Base-by-base conservation (phyloP, 2,113 vertebrate genomes). In the Ciconia stormi region DNA sequence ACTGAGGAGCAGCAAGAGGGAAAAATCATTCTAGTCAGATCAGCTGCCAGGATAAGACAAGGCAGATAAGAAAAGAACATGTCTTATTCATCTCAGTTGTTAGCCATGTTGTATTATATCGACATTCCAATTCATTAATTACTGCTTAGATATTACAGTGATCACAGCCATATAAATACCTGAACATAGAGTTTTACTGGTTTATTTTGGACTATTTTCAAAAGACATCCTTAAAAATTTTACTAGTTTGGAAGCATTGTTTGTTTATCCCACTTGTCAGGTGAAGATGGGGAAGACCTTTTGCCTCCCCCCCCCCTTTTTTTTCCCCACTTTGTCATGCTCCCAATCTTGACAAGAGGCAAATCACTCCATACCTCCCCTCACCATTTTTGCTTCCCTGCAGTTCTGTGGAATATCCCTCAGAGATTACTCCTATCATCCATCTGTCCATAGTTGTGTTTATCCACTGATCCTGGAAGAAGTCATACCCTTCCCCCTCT, bases 371-470 rank as follows among this genome's bases (percentile, higher is more conserved):
- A 13, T 79, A 38, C 16, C 58, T 65, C 25, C 36, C 67, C 23
- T 17, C 7, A 38, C 6, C 27, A 44, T 56, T 66, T 62, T 44
- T 82, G 67, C 32, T 76, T 89, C 30, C 67, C 79, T 80, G 81
- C 63, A 70, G 44, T 82, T 87, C 61, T 87, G 72, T 73, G 72
- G 49, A 88, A 44, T 92, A 63, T 89, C 65, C 92, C 56, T 66
- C 74, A 93, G 66, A 83, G 93, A 94, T 74, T 85, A 82, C 50
- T 87, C 58, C 52, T 70, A 42, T 58, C 52, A 46, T 86, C 85
- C 89, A 93, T 92, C 96, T 93, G 91, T 71, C 70, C 72, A 76
- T 2, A 77, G 74, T 29, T 77, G 59, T 82, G 49, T 78, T 96
- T 95, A 91, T 86, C 63, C 55, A 83, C 53, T 88, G 47, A 88